phyloP scores from a whole-genome alignment of 2,888 invertebrate species.

The Lamproptera curius region DNA sequence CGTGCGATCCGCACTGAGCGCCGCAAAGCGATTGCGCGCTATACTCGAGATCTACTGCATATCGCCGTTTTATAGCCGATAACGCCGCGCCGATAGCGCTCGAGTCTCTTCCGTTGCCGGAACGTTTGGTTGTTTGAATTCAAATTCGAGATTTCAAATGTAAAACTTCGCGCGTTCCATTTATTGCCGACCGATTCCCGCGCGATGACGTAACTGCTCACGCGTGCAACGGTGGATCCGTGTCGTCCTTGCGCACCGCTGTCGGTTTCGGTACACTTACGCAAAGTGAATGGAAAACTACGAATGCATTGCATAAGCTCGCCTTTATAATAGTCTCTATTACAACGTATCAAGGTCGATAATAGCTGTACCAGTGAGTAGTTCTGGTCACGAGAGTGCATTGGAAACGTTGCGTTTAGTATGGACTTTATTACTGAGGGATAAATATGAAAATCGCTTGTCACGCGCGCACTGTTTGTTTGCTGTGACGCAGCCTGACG shows the following conservation, averaged over 20 bases:
- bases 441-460: slow-evolving; percentile 29
- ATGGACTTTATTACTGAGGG: slow-evolving; percentile 25
- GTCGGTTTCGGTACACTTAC: slow-evolving; percentile 32
- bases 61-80: too few species aligned
- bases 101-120: too few species aligned
- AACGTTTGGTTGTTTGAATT: too few species aligned
- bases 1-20: slow-evolving; percentile 74
- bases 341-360: too few species aligned
- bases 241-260: slow-evolving; percentile 11
- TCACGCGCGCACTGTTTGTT: slow-evolving; percentile 31
- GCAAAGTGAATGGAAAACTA: slow-evolving; percentile 61
- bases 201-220: slow-evolving; percentile 5
- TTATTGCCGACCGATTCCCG: neutral
- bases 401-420: neutral
- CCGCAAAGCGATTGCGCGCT: too few species aligned
- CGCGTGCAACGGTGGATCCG: slow-evolving; percentile 11
- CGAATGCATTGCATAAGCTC: slow-evolving; percentile 31
- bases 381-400: too few species aligned
- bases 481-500: slow-evolving; percentile 57
- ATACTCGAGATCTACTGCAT: too few species aligned
- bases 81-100: too few species aligned
- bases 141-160: too few species aligned
- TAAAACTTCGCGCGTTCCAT: too few species aligned
- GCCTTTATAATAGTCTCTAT: too few species aligned
- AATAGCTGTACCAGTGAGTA: too few species aligned